Percentiles rank a stretch among this genome's conserved stretches.
Conservation (phyloP, 2,797 vertebrate species). For the Octomys mimax region DNA sequence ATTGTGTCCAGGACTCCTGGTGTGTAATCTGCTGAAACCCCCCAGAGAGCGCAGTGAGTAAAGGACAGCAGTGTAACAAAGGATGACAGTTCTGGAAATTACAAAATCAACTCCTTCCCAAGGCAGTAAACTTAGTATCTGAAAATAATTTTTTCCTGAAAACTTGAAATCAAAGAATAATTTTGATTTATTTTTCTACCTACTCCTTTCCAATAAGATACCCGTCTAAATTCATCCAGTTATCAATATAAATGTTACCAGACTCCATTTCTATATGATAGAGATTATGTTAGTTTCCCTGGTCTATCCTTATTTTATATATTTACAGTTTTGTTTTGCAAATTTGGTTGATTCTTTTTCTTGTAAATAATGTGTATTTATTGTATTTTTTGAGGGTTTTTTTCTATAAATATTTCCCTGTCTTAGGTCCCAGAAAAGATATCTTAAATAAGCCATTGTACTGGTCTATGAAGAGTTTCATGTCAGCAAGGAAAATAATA, state of each 20-base stretch:
- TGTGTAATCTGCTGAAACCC: constrained; percentile 70
- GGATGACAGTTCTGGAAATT: constrained; percentile 79
- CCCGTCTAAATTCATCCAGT: constrained; percentile 52
- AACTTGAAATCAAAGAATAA: constrained; percentile 74
- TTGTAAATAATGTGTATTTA: constrained; percentile 21
- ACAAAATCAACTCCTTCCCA: constrained; percentile 82
- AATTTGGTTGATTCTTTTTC: not conserved
- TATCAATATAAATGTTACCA: constrained; percentile 47
- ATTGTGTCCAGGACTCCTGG: constrained; percentile 79
- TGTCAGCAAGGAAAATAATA: not conserved
- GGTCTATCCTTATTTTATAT: not conserved
- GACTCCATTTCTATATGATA: constrained; percentile 39
- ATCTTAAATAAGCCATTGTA: not conserved
- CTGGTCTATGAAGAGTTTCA: not conserved
- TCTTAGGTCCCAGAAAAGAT: not conserved
- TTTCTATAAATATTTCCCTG: not conserved
- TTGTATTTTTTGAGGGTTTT: not conserved
- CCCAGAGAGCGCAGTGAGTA: constrained; percentile 64
- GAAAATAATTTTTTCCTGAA: constrained; percentile 66
- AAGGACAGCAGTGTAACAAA: constrained; percentile 77
- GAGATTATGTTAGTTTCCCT: not conserved
- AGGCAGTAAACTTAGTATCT: constrained; percentile 39
- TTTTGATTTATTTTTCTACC: constrained; percentile 74
- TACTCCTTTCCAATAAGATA: constrained; percentile 45
- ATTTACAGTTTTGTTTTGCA: constrained; percentile 24